phyloP scores from a whole-genome alignment of 2,888 invertebrate species.

The Limnephilus auricula region DNA sequence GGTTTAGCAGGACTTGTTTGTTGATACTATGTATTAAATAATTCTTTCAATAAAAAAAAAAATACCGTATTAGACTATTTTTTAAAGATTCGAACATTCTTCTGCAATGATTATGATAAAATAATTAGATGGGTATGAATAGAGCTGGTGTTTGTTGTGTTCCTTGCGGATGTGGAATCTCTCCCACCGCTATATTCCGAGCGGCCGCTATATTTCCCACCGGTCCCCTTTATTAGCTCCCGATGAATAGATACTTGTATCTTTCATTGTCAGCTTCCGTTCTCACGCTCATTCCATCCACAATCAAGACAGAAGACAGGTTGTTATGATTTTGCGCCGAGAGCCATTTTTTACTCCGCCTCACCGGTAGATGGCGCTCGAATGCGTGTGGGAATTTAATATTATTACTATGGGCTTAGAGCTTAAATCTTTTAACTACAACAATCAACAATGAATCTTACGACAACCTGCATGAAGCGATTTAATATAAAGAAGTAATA shows the following conservation, averaged over 20 bases:
- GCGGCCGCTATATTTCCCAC: conserved; percentile 49
- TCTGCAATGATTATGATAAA: not conserved
- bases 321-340: conserved; percentile 29
- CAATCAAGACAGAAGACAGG: not conserved
- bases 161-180: not conserved
- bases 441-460: conserved; percentile 13
- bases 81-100: not conserved
- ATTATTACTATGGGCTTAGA: not conserved
- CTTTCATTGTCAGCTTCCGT: conserved; percentile 59
- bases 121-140: not conserved
- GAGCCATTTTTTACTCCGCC: not conserved
- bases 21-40: no score
- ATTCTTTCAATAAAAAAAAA: no score
- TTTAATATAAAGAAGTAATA: not conserved
- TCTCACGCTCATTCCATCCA: conserved; percentile 53
- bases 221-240: conserved; percentile 30
- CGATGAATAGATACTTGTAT: conserved; percentile 48
- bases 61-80: no score
- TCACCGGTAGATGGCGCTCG: not conserved
- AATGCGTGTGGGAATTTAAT: conserved; percentile 10
- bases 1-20: no score
- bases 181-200: not conserved
- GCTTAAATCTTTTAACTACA: not conserved
- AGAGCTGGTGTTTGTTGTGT: not conserved
- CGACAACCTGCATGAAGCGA: not conserved